Conservation (phyloP, 1,140 invertebrate genomes). For the Heterodera schachtii region DNA sequence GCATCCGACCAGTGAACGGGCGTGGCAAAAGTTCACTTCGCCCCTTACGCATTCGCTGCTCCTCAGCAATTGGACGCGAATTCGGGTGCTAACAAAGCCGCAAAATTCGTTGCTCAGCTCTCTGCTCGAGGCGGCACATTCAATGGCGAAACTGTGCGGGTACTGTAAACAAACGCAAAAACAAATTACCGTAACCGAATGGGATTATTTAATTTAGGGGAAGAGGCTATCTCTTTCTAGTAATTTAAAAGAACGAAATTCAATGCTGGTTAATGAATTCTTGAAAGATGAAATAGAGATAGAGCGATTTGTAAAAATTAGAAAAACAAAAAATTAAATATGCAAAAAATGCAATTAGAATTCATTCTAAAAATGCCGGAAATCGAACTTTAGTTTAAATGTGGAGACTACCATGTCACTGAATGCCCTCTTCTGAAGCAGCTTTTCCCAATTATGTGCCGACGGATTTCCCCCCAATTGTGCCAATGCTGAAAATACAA, state of each 20-base stretch:
- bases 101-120: slow-evolving; percentile 5
- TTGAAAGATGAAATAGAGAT: too few species aligned
- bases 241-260: too few species aligned
- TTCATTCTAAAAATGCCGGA: too few species aligned
- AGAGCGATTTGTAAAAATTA: too few species aligned
- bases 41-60: not conserved
- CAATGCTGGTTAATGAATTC: too few species aligned
- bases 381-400: too few species aligned
- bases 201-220: too few species aligned
- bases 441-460: not conserved
- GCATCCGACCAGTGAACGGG: not conserved
- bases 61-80: slow-evolving; percentile 18
- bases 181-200: too few species aligned
- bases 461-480: not conserved
- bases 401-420: not conserved
- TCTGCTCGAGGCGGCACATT: not conserved
- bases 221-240: not conserved
- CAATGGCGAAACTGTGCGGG: not conserved
- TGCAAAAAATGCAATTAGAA: too few species aligned
- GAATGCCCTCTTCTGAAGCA: not conserved
- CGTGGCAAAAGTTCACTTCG: not conserved
- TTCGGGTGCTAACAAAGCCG: slow-evolving; percentile 23
- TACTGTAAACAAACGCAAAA: not conserved
- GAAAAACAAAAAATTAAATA: too few species aligned
- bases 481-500: not conserved